Percentiles rank a stretch among this genome's conserved stretches.
Conservation (phyloP, 2,888 invertebrate genomes). For the Microctonus hyperodae region DNA sequence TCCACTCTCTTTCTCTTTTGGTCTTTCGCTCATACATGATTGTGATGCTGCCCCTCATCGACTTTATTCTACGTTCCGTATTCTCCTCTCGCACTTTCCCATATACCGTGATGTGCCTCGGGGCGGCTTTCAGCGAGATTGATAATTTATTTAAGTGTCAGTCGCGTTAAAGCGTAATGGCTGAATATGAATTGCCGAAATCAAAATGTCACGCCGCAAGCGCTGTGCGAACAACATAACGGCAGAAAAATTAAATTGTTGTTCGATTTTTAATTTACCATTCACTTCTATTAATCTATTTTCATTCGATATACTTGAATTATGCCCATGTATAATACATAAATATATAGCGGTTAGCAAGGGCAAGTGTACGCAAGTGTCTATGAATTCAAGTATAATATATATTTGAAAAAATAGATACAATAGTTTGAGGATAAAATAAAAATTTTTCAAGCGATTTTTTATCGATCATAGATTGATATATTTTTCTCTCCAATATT, state of each 20-base stretch:
- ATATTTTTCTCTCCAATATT: neutral
- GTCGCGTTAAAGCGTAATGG: conserved; percentile 48
- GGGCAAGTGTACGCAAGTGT: neutral
- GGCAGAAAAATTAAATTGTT: conserved; percentile 36
- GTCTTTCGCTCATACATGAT: neutral
- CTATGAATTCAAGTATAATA: neutral
- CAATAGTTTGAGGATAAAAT: neutral
- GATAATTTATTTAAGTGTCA: conserved; percentile 56
- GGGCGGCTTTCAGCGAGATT: conserved; percentile 51
- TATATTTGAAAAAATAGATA: neutral
- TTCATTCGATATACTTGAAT: conserved; percentile 8
- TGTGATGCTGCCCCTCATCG: conserved; percentile 2
- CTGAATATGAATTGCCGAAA: conserved; percentile 42
- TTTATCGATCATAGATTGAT: conserved; percentile 28
- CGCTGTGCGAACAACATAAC: conserved; percentile 27
- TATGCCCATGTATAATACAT: conserved; percentile 1
- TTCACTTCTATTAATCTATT: conserved; percentile 36
- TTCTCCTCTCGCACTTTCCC: conserved; percentile 28
- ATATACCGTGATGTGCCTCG: conserved; percentile 32
- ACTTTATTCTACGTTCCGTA: conserved; percentile 29
- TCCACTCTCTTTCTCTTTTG: neutral
- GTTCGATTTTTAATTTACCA: conserved; percentile 46
- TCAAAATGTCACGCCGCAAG: conserved; percentile 43
- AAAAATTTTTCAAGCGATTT: conserved; percentile 24
- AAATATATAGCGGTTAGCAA: neutral